Percentiles rank a stretch among this genome's conserved stretches.
Evolutionary conservation across 2,797 vertebrate genomes (phyloP).

Genomic region (Sebastes miniatus): DNA sequence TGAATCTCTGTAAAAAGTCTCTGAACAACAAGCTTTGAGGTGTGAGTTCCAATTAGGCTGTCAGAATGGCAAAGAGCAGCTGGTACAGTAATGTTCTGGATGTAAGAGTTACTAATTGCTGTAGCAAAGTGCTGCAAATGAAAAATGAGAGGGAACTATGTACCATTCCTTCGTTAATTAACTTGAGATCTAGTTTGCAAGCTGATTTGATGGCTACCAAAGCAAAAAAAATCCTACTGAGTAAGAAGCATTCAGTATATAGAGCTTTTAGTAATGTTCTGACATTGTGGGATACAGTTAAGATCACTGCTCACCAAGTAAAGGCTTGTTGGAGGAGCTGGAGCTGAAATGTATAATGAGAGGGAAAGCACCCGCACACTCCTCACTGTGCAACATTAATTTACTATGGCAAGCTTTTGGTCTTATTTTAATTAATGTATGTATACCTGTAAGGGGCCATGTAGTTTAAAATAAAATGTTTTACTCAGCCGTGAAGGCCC

Average conservation of each 20-base stretch:
- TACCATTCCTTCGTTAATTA: constrained; percentile 55
- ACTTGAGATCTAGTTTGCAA: constrained; percentile 24
- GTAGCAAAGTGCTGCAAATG: constrained; percentile 55
- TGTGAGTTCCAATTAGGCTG: constrained; percentile 54
- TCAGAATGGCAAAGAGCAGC: constrained; percentile 52
- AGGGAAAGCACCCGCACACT: background rate
- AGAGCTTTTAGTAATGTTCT: background rate
- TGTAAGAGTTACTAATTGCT: constrained; percentile 57
- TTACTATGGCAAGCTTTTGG: background rate
- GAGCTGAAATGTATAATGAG: constrained; percentile 11
- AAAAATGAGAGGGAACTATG: constrained; percentile 44
- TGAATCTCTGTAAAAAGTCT: constrained; percentile 14
- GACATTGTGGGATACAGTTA: constrained; percentile 4
- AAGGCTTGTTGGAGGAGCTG: background rate
- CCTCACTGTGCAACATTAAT: background rate
- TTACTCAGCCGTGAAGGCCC: background rate
- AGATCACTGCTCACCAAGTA: background rate
- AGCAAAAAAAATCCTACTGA: constrained; percentile 4
- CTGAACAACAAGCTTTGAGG: constrained; percentile 41
- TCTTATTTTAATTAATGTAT: background rate
- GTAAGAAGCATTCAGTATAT: background rate
- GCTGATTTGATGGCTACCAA: constrained; percentile 33
- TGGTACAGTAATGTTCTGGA: constrained; percentile 52
- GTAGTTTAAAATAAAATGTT: background rate
- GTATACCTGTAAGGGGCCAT: background rate